A percentile compares a stretch with the other conserved stretches of the same genome.
Conservation (phyloP, 1,140 invertebrate genomes). For the Amphibalanus amphitrite region DNA sequence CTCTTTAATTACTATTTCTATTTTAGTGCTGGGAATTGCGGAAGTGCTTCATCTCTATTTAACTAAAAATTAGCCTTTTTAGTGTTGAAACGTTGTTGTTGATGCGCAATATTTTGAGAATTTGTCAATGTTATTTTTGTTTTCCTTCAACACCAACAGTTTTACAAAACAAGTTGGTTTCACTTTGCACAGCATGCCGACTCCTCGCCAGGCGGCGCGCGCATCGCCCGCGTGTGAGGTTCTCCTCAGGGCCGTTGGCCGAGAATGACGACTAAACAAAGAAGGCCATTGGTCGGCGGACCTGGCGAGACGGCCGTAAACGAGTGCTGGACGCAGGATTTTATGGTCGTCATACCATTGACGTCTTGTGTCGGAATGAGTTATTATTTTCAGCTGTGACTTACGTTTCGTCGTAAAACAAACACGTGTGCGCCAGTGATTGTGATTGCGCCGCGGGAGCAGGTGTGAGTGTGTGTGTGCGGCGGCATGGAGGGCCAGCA, state of each 20-base stretch:
- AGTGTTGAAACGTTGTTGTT: too few relatives aligned
- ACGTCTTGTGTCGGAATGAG: neutral
- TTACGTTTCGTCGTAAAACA: neutral
- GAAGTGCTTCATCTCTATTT: too few relatives aligned
- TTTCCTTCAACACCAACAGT: too few relatives aligned
- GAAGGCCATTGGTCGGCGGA: slow-evolving; percentile 2
- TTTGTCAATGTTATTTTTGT: too few relatives aligned
- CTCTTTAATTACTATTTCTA: too few relatives aligned
- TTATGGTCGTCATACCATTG: slow-evolving; percentile 5
- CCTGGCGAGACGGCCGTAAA: neutral
- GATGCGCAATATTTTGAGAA: too few relatives aligned
- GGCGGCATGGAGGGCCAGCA: neutral
- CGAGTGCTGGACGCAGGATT: neutral
- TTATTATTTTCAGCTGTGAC: neutral
- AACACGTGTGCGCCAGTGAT: neutral
- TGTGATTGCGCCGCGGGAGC: neutral
- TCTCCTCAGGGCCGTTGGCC: neutral
- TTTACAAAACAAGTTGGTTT: too few relatives aligned
- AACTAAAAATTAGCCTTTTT: too few relatives aligned
- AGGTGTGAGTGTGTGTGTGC: neutral
- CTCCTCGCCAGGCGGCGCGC: neutral
- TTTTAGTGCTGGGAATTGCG: too few relatives aligned
- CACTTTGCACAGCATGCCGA: too few relatives aligned
- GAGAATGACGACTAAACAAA: slow-evolving; percentile 3
- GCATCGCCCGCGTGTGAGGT: neutral